A percentile compares a stretch with the other conserved stretches of the same genome.
Conservation (phyloP, 2,888 invertebrate genomes). For the Andrena flavipes region DNA sequence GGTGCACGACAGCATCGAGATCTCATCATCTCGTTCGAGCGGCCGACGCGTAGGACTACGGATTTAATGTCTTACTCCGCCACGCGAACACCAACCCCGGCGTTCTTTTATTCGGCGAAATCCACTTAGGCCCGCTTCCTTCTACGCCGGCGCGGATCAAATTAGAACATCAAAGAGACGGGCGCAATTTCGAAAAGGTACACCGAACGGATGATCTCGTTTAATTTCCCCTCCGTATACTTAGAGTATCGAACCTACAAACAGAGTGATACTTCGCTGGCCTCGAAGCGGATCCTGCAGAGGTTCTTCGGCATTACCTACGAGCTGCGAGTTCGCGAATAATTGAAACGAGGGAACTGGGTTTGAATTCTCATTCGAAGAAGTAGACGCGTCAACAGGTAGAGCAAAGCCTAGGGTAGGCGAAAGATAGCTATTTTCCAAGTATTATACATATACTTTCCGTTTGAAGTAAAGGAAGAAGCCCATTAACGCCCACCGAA, state of each 20-base stretch:
- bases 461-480: no score
- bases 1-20: conserved; percentile 50
- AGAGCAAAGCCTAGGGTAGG: neutral
- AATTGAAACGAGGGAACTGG: neutral
- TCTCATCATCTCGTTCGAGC: conserved; percentile 64
- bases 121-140: conserved; percentile 67
- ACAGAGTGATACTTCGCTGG: conserved; percentile 1
- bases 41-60: conserved; percentile 16
- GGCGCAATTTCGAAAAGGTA: conserved; percentile 53
- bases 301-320: no score
- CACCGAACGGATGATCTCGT: conserved; percentile 31
- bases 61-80: conserved; percentile 70
- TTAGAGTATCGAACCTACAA: neutral
- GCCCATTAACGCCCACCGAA: no score
- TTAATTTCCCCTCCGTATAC: conserved; percentile 27
- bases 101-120: conserved; percentile 71
- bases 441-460: no score
- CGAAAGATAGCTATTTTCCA: no score
- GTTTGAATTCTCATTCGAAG: neutral
- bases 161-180: conserved; percentile 54
- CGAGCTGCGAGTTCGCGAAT: neutral
- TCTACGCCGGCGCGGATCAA: conserved; percentile 31
- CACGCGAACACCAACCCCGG: conserved; percentile 38
- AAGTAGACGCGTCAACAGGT: neutral
- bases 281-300: neutral